A percentile compares a stretch with the other conserved stretches of the same genome.
Evolutionary conservation across 2,113 vertebrate genomes (phyloP).

Genomic region (Scortum barcoo): DNA sequence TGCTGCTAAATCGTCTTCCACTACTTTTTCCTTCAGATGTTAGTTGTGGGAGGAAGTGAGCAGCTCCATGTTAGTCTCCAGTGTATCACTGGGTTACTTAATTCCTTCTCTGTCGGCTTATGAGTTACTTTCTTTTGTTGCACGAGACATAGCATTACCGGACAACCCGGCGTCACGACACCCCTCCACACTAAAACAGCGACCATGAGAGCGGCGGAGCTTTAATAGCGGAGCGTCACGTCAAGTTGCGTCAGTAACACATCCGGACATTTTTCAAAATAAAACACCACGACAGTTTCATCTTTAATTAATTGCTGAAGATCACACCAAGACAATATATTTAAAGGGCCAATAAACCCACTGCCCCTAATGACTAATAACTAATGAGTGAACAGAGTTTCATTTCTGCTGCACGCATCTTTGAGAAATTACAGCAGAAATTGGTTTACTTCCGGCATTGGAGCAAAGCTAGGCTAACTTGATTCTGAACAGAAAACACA

Average conservation of each 20-base stretch:
- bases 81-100: not conserved
- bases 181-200: not conserved
- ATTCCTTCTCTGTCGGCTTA: not conserved
- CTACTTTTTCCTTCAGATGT: not conserved
- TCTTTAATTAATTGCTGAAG: not conserved
- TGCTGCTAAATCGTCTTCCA: not conserved
- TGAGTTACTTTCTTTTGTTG: slow-evolving; percentile 28
- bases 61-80: not conserved
- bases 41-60: not conserved
- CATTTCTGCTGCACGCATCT: not conserved
- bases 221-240: not conserved
- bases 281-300: not conserved
- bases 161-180: no score
- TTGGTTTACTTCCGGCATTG: not conserved
- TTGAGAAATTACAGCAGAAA: not conserved
- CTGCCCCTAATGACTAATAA: no score
- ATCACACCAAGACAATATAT: not conserved
- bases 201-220: not conserved
- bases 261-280: slow-evolving; percentile 26
- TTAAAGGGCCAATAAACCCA: not conserved
- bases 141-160: not conserved
- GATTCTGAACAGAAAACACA: not conserved
- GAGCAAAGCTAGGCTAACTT: not conserved
- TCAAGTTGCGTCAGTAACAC: fast-evolving
- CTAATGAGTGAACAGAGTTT: not conserved